A percentile compares a stretch with the other conserved stretches of the same genome.
Conservation (phyloP, 2,888 invertebrate species). For the Hypomecis atomaria region DNA sequence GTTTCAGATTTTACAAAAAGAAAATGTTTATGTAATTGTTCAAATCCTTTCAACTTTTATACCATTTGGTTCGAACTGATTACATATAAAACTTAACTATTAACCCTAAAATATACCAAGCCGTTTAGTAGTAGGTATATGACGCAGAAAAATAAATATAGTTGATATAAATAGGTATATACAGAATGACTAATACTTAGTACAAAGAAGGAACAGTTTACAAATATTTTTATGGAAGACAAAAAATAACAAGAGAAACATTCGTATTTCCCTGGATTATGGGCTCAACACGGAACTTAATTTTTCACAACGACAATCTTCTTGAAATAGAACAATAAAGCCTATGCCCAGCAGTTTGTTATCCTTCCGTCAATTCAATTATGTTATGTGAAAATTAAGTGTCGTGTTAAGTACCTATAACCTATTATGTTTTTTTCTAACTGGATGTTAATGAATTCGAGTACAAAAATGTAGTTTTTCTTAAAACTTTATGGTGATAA, state of each 20-base stretch:
- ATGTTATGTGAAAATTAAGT: too few relatives aligned
- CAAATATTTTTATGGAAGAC: conserved; percentile 68
- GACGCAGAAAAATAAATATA: conserved; percentile 3
- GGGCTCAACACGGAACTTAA: too few relatives aligned
- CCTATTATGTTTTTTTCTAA: conserved; percentile 37
- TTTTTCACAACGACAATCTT: too few relatives aligned
- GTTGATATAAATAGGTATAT: background rate
- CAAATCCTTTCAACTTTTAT: background rate
- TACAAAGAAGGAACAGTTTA: conserved; percentile 44
- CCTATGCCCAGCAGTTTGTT: too few relatives aligned
- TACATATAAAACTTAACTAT: background rate
- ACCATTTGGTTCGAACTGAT: background rate
- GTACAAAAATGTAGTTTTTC: conserved; percentile 67
- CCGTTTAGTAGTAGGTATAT: background rate
- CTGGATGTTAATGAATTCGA: conserved; percentile 57
- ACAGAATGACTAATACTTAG: conserved; percentile 6
- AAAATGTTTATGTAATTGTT: background rate
- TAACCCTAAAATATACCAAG: background rate
- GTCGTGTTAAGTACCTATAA: too few relatives aligned
- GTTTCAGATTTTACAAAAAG: conserved; percentile 67
- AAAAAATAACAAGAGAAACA: conserved; percentile 60
- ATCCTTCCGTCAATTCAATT: too few relatives aligned
- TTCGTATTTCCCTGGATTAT: conserved; percentile 48
- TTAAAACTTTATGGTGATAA: conserved; percentile 52
- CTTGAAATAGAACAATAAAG: too few relatives aligned